A percentile compares a stretch with the other conserved stretches of the same genome.
phyloP scores from a whole-genome alignment of 2,113 vertebrate species.

The Thinocorus orbignyianus region DNA sequence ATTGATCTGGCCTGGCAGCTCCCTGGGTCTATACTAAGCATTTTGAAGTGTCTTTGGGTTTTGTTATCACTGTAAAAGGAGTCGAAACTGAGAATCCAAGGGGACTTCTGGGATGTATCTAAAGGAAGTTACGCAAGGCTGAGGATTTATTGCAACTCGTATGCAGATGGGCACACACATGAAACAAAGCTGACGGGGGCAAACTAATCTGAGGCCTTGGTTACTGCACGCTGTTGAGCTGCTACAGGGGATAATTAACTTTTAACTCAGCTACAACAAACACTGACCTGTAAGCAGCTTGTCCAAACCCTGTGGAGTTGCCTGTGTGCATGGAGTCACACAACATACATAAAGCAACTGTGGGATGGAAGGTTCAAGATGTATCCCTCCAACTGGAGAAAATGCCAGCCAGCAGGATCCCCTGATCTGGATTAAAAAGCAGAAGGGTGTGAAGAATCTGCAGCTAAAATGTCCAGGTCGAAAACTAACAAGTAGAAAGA shows the following conservation, averaged over 20 bases:
- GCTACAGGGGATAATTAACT: neutral
- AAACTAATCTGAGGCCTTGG: neutral
- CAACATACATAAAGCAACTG: neutral
- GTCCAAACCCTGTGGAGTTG: neutral
- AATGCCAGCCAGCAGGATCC: neutral
- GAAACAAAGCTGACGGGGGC: neutral
- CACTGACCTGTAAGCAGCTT: neutral
- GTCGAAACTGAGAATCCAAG: neutral
- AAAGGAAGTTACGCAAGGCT: neutral
- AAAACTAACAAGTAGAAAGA: neutral
- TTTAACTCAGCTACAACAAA: neutral
- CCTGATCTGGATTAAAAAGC: neutral
- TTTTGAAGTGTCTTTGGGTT: neutral
- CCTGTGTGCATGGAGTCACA: neutral
- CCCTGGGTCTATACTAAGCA: neutral
- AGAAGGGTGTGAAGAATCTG: neutral
- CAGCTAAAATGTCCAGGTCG: neutral
- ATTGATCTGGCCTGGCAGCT: neutral
- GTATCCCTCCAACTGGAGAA: neutral
- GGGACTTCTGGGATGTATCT: neutral
- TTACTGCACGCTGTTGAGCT: neutral
- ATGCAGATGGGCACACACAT: neutral
- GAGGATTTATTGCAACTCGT: neutral
- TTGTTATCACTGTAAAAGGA: neutral
- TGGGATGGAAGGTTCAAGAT: neutral